Percentiles rank a stretch among this genome's conserved stretches.
Conservation (phyloP, 2,797 vertebrate genomes). For the Melanotaenia pygmaea region DNA sequence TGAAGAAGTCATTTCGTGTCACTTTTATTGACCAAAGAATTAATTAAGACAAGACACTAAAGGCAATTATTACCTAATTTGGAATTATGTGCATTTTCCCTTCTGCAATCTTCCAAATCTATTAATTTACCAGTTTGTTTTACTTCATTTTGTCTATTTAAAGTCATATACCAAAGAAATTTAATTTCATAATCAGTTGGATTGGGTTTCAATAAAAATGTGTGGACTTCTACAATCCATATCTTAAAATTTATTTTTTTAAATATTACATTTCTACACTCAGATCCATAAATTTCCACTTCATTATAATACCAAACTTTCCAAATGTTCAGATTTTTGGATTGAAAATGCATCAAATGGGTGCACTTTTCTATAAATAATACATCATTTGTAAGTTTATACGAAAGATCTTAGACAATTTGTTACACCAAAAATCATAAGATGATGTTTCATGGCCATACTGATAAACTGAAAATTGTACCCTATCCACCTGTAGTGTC, state of each 20-base stretch:
- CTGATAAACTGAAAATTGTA: neutral
- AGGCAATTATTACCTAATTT: too few species aligned
- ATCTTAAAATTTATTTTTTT: neutral
- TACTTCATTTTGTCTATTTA: neutral
- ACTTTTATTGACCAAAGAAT: neutral
- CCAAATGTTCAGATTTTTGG: neutral
- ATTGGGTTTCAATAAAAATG: neutral
- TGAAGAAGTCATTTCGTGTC: neutral
- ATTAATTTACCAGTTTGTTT: too few species aligned
- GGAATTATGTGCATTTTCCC: too few species aligned
- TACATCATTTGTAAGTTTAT: neutral
- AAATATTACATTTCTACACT: neutral
- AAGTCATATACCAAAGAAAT: neutral
- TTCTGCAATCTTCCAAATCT: too few species aligned
- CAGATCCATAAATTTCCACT: neutral
- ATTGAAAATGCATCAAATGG: neutral
- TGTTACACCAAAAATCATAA: neutral
- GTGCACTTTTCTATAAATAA: neutral
- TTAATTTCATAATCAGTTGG: neutral
- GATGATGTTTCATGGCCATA: neutral
- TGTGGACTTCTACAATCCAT: neutral
- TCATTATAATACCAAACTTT: neutral
- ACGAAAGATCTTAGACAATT: neutral
- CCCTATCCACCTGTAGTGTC: neutral
- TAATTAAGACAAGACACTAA: neutral